phyloP scores from a whole-genome alignment of 1,140 invertebrate genomes.

The Magallana angulata region DNA sequence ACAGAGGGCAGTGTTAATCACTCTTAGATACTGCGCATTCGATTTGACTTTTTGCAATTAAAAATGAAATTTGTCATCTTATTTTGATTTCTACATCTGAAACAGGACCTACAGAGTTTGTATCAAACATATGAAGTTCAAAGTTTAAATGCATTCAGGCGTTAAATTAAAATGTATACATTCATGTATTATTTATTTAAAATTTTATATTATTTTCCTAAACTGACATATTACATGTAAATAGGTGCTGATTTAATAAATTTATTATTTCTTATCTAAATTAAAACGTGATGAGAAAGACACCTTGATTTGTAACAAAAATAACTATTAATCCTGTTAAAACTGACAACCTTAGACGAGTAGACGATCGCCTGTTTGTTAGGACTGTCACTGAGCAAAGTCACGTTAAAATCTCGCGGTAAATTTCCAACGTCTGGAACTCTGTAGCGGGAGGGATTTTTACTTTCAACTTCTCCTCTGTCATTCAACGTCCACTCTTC shows the following conservation, averaged over 20 bases:
- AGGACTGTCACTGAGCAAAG: constrained; percentile 90
- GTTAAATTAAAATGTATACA: not conserved
- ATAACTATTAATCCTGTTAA: not conserved
- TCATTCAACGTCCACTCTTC: constrained; percentile 93
- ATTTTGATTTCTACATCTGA: no score
- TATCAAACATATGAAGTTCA: not conserved
- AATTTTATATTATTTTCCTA: not conserved
- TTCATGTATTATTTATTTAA: no score
- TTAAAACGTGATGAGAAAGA: not conserved
- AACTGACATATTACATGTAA: no score
- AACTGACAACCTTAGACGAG: not conserved
- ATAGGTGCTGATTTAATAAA: not conserved
- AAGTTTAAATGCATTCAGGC: not conserved
- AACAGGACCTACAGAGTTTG: not conserved
- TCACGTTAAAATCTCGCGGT: constrained; percentile 94
- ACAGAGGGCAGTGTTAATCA: no score
- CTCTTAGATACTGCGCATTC: no score
- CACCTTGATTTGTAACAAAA: not conserved
- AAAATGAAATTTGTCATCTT: no score
- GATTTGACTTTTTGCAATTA: no score
- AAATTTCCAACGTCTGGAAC: constrained; percentile 92
- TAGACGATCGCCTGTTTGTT: constrained; percentile 89
- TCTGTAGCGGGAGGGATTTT: constrained; percentile 96
- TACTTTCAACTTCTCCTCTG: constrained; percentile 87
- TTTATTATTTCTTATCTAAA: not conserved